Percentiles rank a stretch among this genome's conserved stretches.
Evolutionary conservation across 2,113 vertebrate species (phyloP).

Genomic region (Hylia prasina): DNA sequence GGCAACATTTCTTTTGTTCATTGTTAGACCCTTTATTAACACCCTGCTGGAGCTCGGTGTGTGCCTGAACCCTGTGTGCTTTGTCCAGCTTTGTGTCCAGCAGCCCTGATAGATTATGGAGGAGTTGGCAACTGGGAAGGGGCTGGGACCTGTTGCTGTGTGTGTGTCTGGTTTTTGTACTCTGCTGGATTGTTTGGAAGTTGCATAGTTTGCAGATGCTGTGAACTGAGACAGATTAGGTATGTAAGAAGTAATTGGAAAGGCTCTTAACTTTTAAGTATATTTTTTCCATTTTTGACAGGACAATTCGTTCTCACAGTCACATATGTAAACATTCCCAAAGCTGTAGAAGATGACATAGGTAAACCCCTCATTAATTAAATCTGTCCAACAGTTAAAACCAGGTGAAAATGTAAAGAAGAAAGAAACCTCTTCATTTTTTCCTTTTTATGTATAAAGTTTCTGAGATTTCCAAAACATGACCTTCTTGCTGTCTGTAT

Average conservation of each 20-base stretch:
- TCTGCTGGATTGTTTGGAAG: neutral
- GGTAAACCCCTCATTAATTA: neutral
- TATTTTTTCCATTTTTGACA: neutral
- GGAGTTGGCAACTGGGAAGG: neutral
- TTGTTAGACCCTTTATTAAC: conserved; percentile 8
- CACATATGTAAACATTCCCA: neutral
- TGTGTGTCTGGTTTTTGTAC: neutral
- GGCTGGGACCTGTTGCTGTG: neutral
- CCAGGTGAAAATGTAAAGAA: neutral
- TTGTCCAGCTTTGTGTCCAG: neutral
- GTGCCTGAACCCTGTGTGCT: neutral
- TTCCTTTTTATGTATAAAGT: neutral
- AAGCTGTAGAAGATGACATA: neutral
- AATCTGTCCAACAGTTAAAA: neutral
- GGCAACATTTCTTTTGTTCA: conserved; percentile 9
- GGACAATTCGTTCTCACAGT: neutral
- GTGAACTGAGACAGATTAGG: neutral
- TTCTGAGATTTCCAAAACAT: neutral
- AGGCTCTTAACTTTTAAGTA: neutral
- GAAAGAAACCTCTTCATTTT: neutral
- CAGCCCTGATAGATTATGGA: neutral
- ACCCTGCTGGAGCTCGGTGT: neutral
- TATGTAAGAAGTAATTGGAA: neutral
- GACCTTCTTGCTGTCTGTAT: neutral
- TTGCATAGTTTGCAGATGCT: neutral